phyloP scores from a whole-genome alignment of 2,888 invertebrate genomes.

The Strigamia transsilvanica region DNA sequence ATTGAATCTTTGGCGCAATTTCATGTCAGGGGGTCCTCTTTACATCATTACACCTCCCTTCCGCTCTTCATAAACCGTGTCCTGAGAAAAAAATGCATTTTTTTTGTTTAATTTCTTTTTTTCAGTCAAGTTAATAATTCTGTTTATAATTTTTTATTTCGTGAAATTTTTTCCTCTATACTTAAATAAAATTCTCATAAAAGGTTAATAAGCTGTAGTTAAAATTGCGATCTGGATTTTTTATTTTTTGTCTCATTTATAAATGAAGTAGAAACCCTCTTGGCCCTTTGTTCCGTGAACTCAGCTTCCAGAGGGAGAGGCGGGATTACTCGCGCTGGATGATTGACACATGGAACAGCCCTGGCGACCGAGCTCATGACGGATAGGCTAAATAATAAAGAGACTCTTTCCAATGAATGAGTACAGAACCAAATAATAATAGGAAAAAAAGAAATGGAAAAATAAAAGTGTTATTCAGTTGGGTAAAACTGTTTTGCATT shows the following conservation, averaged over 20 bases:
- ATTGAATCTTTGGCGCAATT: conserved; percentile 49
- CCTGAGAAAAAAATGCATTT: neutral
- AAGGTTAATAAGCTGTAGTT: conserved; percentile 4
- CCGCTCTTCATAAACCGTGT: conserved; percentile 10
- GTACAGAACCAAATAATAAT: neutral
- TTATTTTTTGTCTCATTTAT: neutral
- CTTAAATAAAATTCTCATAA: conserved; percentile 16
- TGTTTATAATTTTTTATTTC: conserved; percentile 1
- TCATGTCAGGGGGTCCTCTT: conserved; percentile 42
- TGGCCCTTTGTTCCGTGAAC: conserved; percentile 43
- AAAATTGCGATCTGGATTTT: neutral
- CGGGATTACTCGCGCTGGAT: conserved; percentile 26
- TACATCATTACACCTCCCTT: conserved; percentile 39
- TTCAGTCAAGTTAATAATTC: conserved; percentile 4
- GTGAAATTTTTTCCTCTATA: neutral
- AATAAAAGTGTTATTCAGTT: neutral
- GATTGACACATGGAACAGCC: conserved; percentile 45
- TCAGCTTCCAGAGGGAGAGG: conserved; percentile 32
- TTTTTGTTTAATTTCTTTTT: neutral
- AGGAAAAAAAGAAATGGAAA: neutral
- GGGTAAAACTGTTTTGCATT: conserved; percentile 6
- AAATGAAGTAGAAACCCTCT: conserved; percentile 22
- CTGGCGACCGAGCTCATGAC: conserved; percentile 48
- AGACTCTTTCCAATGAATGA: conserved; percentile 49
- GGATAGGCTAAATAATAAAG: conserved; percentile 47